phyloP scores from a whole-genome alignment of 2,888 invertebrate genomes.

The Leucophora obtusa region DNA sequence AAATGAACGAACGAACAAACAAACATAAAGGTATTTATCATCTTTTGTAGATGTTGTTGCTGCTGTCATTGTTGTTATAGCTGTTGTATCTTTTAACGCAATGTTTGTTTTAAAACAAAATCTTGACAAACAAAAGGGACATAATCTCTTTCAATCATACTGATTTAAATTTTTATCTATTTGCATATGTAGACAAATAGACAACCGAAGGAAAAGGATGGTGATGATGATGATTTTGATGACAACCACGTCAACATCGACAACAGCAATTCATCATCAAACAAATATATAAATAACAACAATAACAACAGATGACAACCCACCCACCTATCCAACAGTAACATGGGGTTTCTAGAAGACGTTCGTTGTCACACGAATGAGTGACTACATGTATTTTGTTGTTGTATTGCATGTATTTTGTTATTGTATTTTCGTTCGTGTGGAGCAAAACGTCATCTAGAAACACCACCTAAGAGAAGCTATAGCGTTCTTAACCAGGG shows the following conservation, averaged over 20 bases:
- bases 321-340: background rate
- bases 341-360: too few relatives aligned
- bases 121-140: slow-evolving; percentile 49
- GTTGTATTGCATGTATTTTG: too few relatives aligned
- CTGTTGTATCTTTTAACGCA: slow-evolving; percentile 45
- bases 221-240: slow-evolving; percentile 1
- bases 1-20: slow-evolving; percentile 34
- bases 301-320: background rate
- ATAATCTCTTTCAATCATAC: slow-evolving; percentile 56
- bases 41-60: slow-evolving; percentile 32
- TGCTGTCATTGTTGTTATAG: slow-evolving; percentile 10
- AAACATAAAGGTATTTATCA: slow-evolving; percentile 41
- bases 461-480: background rate
- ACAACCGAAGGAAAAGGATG: slow-evolving; percentile 30
- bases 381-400: too few relatives aligned
- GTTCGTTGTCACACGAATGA: too few relatives aligned
- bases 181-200: slow-evolving; percentile 54
- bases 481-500: background rate
- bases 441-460: too few relatives aligned
- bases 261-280: slow-evolving; percentile 49
- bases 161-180: slow-evolving; percentile 56
- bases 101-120: slow-evolving; percentile 56
- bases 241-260: slow-evolving; percentile 39
- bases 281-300: slow-evolving; percentile 6
- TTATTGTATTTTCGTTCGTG: too few relatives aligned